Base-by-base conservation (phyloP, 2,797 vertebrate species). In the Eutrigla gurnardus region DNA sequence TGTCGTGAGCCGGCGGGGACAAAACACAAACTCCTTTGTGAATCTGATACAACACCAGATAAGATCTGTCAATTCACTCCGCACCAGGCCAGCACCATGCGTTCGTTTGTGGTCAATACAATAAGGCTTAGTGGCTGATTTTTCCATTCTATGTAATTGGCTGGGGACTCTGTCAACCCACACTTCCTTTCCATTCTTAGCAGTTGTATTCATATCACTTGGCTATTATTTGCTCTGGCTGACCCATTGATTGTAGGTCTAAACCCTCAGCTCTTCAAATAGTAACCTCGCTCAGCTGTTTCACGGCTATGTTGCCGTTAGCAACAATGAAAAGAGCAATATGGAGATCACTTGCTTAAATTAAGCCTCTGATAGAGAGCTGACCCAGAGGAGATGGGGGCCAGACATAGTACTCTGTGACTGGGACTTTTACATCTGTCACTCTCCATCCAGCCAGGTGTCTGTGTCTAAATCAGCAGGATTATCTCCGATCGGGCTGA, bases 201-300 rank as follows among this genome's bases (percentile, higher is more conserved):
- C 91, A 92, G 91, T 93, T 92, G 90, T 93, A 94, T 93, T 94
- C 90, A 93, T 93, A 93, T 94, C 89, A 90, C 89, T 93, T 89
- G 86, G 85, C 90, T 89, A 87, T 93, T 93, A 94, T 94, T 94
- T 92, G 85, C 86, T 90, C 85, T 80, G 78, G 75, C 86, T 92
- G 91, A 93, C 93, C 93, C 91, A 90, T 81, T 92, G 91, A 93
- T 92, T 91, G 89, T 80, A 82, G 88, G 77, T 91, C 88, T 91
- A 93, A 93, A 88, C 71, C 86, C 77, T 75, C 74, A 57, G 86
- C 92, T 90, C 81, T 86, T 88, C 88, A 92, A 93, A 93, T 88
- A 90, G 92, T 92, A 89, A 91, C 89, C 80, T 76, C 14, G 33
- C 90, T 93, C 92, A 93, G 92, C 92, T 92, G 92, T 89, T 92